Base-by-base conservation (phyloP, 1,140 invertebrate genomes). In the Eumeta japonica region DNA sequence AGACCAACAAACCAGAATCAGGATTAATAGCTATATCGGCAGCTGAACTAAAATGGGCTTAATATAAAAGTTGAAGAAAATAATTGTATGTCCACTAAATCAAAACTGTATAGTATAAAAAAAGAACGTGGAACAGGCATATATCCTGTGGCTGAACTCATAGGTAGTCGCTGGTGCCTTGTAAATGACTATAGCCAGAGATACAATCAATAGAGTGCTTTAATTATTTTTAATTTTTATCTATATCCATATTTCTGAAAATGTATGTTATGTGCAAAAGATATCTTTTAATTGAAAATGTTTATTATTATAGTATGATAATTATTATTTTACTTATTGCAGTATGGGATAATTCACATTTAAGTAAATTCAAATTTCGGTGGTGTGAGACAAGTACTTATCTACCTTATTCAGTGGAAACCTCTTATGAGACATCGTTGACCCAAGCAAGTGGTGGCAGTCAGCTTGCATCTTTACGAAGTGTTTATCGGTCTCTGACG, bases 321-420 rank as follows among this genome's bases (percentile, higher is more conserved):
- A 29, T 39, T 33, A 16, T 32, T 43, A 16, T 14, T 16, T 42
- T 39, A 33, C n/a, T 51, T 41, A 35, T 78, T 81, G 39, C 52
- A 92, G 88, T 96, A 45, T 97, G 92, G 92, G 90, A 94, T 55
- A 86, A 92, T 42, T 81, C 77, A 3, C 91, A 89, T 56, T 68
- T 89, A 13, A 87, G 86, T 49, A 82, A 85, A 48, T 94, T 86
- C 46, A 91, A 90, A 52, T 95, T 92, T 73, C 81, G 86, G 4
- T 95, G 92, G 90, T 89, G 85, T 79, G 90, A 97, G 65, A 82
- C 83, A 2, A 94, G 92, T 3, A 92, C 91, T 2, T 87, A 88
- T 71, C 54, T 84, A 32, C 83, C 88, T 0, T 97, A 97, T 56
- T 75, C 75, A 1, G 83, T 89, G 44, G 94, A 97, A 75, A 96